These are phyloP conservation scores for Panagrolaimus sp. DNA, from an alignment of 1,140 invertebrate genomes.

Conservation along the genomic window DNA sequence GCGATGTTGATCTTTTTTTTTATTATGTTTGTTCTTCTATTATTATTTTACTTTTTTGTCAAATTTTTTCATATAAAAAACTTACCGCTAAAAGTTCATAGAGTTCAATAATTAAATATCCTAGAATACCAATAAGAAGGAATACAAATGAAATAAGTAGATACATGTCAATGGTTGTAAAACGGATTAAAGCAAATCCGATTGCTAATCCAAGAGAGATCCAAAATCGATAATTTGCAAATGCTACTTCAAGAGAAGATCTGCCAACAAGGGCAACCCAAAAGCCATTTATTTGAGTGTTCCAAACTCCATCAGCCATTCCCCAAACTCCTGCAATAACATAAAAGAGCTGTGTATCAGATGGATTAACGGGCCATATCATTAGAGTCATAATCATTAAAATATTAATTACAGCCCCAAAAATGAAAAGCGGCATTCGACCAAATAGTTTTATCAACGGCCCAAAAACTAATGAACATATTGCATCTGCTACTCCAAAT, in stretches of 20 bases:
- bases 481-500: slow-evolving; percentile 63
- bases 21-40: no score
- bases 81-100: slow-evolving; percentile 41
- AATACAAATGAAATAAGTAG: slow-evolving; percentile 78
- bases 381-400: slow-evolving; percentile 54
- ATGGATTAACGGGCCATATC: slow-evolving; percentile 77
- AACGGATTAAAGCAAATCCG: slow-evolving; percentile 79
- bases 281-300: slow-evolving; percentile 79
- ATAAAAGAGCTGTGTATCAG: slow-evolving; percentile 75
- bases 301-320: slow-evolving; percentile 92
- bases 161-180: slow-evolving; percentile 79
- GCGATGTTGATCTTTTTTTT: no score
- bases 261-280: slow-evolving; percentile 73
- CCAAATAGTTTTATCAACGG: slow-evolving; percentile 85
- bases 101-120: slow-evolving; percentile 74
- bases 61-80: no score
- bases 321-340: slow-evolving; percentile 87
- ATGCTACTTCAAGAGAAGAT: slow-evolving; percentile 85
- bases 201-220: slow-evolving; percentile 85
- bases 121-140: slow-evolving; percentile 71
- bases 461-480: slow-evolving; percentile 81
- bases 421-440: slow-evolving; percentile 74
- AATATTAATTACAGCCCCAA: slow-evolving; percentile 72
- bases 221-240: slow-evolving; percentile 90
- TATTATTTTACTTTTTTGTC: no score